Base-by-base conservation (phyloP, 2,888 invertebrate genomes). In the Drosophila robusta region DNA sequence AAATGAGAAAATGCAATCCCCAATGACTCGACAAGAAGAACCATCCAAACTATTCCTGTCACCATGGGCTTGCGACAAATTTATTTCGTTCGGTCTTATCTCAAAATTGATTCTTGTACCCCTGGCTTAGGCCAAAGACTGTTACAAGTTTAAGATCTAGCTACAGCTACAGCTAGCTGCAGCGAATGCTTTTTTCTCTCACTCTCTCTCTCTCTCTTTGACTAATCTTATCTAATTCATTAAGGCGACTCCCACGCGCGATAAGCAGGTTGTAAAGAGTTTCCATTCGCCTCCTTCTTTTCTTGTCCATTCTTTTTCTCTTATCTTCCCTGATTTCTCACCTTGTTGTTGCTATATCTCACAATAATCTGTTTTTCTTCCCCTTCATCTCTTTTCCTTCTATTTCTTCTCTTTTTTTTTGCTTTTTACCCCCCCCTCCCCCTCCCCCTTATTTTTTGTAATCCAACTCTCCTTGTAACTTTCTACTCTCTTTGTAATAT, bases 191-290 rank as follows among this genome's bases (percentile, higher is more conserved):
- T 12, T 3, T 34, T 7, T 24, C 22, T 18, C 14, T 2, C 39
- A 12, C 16, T 7, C 39, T 24, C 34, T 44, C n/a, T 32, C n/a
- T 38, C 16, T n/a, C n/a, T 22, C 4, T n/a, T 14, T 14, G 4
- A 46, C n/a, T 44, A 41, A 70, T 61, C 46, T 64, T 55, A 71
- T 70, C 71, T 51, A 3, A 18, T 8, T 4, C 2, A 24, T 39
- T 54, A 4, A n/a, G 12, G 11, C 16, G 44, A 41, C 69, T 39
- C 56, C 50, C 49, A 69, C 52, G 39, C 22, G 26, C 42, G 64
- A 70, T 58, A 58, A 58, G 42, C 36, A 8, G 2, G 12, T 11
- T 32, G 4, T 61, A 26, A 62, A 42, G 16, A 22, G 12, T 9
- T 41, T 5, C n/a, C 18, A 14, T 16, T 11, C 41, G 6, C 29